A percentile compares a stretch with the other conserved stretches of the same genome.
Evolutionary conservation across 2,797 vertebrate species (phyloP).

Genomic region (Melanotaenia parkinsoni): DNA sequence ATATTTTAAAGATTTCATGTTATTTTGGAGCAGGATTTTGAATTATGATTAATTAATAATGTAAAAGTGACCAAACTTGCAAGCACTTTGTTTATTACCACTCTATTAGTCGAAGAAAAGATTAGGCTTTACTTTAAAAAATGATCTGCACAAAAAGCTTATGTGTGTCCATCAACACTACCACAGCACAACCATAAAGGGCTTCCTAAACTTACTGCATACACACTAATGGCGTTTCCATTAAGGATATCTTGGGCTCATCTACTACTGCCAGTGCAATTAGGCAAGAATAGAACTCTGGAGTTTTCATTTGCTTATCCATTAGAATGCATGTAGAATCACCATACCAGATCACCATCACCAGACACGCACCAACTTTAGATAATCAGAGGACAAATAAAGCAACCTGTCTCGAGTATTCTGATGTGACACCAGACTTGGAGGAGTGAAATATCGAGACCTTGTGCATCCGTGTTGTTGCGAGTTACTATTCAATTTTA

Average conservation of each 20-base stretch:
- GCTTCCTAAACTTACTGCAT: constrained; percentile 51
- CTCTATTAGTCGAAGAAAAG: constrained; percentile 8
- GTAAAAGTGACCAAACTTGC: not conserved
- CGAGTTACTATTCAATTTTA: not conserved
- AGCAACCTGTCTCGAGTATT: not conserved
- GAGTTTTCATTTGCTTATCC: constrained; percentile 24
- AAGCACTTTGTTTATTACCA: not conserved
- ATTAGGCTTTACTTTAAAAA: constrained; percentile 9
- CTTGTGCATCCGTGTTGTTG: not conserved
- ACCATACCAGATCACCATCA: not conserved
- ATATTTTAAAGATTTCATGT: no score
- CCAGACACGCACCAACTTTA: constrained; percentile 11
- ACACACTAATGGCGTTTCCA: constrained; percentile 60
- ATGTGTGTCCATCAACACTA: constrained; percentile 45
- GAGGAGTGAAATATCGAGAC: constrained; percentile 8
- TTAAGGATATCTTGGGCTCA: constrained; percentile 53
- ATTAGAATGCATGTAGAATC: constrained; percentile 33
- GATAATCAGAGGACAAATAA: constrained; percentile 19
- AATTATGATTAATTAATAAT: not conserved
- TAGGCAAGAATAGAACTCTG: constrained; percentile 14
- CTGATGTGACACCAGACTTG: not conserved
- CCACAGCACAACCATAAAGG: constrained; percentile 47
- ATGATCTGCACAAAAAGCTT: constrained; percentile 38
- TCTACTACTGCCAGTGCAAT: constrained; percentile 54
- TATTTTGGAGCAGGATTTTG: not conserved